Conservation (phyloP, 2,113 vertebrate species). For the Nothoprocta perdicaria region DNA sequence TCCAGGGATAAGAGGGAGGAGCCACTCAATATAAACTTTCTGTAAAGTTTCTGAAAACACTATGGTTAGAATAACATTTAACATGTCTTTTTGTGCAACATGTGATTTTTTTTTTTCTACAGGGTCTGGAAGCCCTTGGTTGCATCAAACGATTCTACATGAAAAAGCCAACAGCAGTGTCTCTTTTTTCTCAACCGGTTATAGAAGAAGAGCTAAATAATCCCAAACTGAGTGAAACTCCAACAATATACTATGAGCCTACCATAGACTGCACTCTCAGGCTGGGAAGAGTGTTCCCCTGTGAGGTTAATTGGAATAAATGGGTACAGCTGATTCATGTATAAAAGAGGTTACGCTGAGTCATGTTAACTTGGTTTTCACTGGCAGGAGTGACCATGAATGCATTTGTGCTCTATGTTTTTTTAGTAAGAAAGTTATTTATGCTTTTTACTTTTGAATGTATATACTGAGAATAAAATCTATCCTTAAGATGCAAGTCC, state of each 20-base stretch:
- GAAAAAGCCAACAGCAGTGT: conserved; percentile 51
- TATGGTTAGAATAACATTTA: not conserved
- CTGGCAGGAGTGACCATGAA: too few species aligned
- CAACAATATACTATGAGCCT: conserved; percentile 85
- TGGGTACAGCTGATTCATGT: conserved; percentile 72
- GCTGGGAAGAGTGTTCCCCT: conserved; percentile 87
- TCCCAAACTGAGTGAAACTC: not conserved
- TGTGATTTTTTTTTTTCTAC: not conserved
- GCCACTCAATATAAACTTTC: not conserved
- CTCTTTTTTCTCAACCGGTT: conserved; percentile 80
- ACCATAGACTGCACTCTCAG: conserved; percentile 86
- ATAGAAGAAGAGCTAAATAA: not conserved
- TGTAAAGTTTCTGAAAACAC: not conserved
- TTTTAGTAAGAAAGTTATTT: conserved; percentile 24
- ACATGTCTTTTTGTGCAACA: not conserved
- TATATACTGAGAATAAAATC: conserved; percentile 32
- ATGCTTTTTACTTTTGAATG: conserved; percentile 30
- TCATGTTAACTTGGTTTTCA: not conserved
- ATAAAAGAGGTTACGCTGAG: not conserved
- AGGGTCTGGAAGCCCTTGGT: conserved; percentile 86
- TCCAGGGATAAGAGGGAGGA: not conserved
- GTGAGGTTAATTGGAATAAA: conserved; percentile 89
- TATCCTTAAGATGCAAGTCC: not conserved
- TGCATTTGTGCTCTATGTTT: not conserved
- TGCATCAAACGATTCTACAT: conserved; percentile 83